phyloP scores from a whole-genome alignment of 2,797 vertebrate genomes.

The Myoxocephalus aenaeus region DNA sequence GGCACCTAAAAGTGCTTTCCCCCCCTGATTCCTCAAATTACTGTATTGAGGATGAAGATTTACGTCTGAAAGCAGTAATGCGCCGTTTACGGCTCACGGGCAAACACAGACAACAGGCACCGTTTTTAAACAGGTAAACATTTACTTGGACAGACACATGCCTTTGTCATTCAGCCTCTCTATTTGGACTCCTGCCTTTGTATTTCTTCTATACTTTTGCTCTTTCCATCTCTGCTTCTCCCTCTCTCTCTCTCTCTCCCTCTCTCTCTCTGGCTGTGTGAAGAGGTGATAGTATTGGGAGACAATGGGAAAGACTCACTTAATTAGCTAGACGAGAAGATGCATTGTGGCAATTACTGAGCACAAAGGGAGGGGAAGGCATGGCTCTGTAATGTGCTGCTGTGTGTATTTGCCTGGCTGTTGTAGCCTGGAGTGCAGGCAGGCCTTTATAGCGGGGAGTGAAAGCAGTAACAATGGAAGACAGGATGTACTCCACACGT shows the following conservation, averaged over 20 bases:
- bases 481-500: slow-evolving; percentile 74
- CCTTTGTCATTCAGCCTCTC: slow-evolving; percentile 60
- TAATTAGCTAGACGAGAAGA: slow-evolving; percentile 86
- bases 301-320: slow-evolving; percentile 85
- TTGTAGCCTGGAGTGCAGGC: slow-evolving; percentile 72
- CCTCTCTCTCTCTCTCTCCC: slow-evolving; percentile 24
- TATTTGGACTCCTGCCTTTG: slow-evolving; percentile 53
- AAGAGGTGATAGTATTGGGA: slow-evolving; percentile 78
- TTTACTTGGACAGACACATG: slow-evolving; percentile 65
- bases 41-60: slow-evolving; percentile 27
- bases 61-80: slow-evolving; percentile 45
- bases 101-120: slow-evolving; percentile 25
- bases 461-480: slow-evolving; percentile 77
- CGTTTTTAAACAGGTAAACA: slow-evolving; percentile 73
- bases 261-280: slow-evolving; percentile 49
- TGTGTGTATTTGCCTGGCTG: slow-evolving; percentile 70
- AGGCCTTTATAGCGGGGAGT: slow-evolving; percentile 72
- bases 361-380: slow-evolving; percentile 81
- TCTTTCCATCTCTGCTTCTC: slow-evolving; percentile 35
- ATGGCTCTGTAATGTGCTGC: slow-evolving; percentile 79
- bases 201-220: slow-evolving; percentile 44
- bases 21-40: slow-evolving; percentile 5
- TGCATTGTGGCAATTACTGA: slow-evolving; percentile 87
- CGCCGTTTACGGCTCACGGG: slow-evolving; percentile 45
- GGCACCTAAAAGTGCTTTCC: not conserved